Base-by-base conservation (phyloP, 2,113 vertebrate species). In the Brachyistius frenatus region DNA sequence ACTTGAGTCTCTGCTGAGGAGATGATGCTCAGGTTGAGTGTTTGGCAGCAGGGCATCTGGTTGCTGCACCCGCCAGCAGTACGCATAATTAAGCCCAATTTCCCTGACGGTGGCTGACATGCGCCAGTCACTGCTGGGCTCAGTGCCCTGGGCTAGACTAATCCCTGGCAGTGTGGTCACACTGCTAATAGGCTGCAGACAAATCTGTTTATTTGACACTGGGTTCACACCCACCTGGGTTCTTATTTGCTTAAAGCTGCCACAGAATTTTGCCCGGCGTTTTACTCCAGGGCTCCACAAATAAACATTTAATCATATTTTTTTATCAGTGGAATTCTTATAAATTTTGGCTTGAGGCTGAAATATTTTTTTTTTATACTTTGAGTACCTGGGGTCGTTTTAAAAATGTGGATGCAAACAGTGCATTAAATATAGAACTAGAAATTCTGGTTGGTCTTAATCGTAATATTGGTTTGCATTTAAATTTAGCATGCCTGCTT, bases 121-220 rank as follows among this genome's bases (percentile, higher is more conserved):
- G 86, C 68, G 79, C 88, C 88, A 80, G 79, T 83, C 85, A 85
- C 76, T 62, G 49, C 78, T 77, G 89, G 89, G 89, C 81, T 70
- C 78, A 0, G 33, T 78, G 88, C 87, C 86, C 66, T 5, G 50
- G 73, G 80, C 68, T 3, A 35, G 62, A 73, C 84, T 91, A 85
- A 89, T 91, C 88, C 79, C 84, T 74, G 80, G 62, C 70, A 57
- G 68, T 80, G 80, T 84, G 82, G 72, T 80, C 84, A 78, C 61
- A 85, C 78, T 3, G 60, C 82, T 90, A 93, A 92, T 86, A 81
- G 85, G 78, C 84, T 70, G 81, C 2, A 69, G 78, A 86, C 76
- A 85, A 92, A 92, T 91, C 87, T 80, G 76, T 90, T 90, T 89
- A 90, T 92, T 87, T 88, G 85, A 89, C 86, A 78, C 72, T 14